These are phyloP conservation scores for Platichthys flesus DNA, from an alignment of 2,113 vertebrate genomes.

Conservation along the genomic window DNA sequence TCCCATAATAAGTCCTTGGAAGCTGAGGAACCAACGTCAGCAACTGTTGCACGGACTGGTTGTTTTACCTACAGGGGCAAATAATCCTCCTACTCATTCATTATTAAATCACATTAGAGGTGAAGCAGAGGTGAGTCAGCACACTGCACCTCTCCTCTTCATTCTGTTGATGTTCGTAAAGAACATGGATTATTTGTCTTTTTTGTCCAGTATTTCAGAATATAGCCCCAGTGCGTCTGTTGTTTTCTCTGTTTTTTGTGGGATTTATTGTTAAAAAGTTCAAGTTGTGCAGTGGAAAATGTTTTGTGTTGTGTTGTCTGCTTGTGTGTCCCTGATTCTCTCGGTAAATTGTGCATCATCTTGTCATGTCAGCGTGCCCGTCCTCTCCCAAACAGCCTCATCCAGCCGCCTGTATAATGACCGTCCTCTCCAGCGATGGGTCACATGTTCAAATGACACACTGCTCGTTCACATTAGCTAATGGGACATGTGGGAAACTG, in stretches of 20 bases:
- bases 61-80: slow-evolving; percentile 30
- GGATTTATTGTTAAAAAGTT: not conserved
- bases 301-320: not conserved
- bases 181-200: not conserved
- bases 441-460: not conserved
- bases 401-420: not conserved
- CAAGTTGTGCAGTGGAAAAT: not conserved
- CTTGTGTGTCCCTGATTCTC: not conserved
- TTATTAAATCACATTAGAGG: slow-evolving; percentile 60
- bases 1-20: not conserved
- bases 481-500: not conserved
- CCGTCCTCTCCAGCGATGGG: not conserved
- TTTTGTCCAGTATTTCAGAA: not conserved
- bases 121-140: slow-evolving; percentile 37
- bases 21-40: slow-evolving; percentile 15
- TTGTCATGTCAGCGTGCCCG: not conserved
- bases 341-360: not conserved
- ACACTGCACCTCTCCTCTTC: slow-evolving; percentile 11
- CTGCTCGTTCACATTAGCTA: not conserved
- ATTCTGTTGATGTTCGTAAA: slow-evolving; percentile 4
- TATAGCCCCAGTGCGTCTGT: not conserved
- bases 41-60: slow-evolving; percentile 2
- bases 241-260: not conserved
- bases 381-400: not conserved
- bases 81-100: slow-evolving; percentile 52